phyloP scores from a whole-genome alignment of 2,888 invertebrate genomes.

The Cryptocephalus moraei region DNA sequence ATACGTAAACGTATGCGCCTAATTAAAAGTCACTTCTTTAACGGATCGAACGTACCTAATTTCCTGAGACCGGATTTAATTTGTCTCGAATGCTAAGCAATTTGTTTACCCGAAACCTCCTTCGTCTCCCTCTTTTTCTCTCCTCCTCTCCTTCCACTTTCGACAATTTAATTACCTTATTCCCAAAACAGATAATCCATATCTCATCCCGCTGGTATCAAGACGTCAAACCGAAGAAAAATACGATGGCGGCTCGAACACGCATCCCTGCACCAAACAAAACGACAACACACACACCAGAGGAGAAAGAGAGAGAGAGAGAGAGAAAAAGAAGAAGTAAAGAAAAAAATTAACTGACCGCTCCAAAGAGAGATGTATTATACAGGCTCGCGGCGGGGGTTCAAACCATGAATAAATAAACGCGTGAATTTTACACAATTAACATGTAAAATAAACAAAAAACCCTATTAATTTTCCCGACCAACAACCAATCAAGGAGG shows the following conservation, averaged over 20 bases:
- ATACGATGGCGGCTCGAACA: conserved; percentile 24
- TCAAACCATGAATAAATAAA: conserved; percentile 41
- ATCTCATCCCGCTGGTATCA: conserved; percentile 25
- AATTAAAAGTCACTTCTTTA: too few relatives aligned
- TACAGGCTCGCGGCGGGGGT: conserved; percentile 34
- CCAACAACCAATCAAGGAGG: conserved; percentile 38
- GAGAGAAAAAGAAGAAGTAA: conserved; percentile 5
- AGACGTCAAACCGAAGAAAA: conserved; percentile 32
- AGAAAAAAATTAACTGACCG: conserved; percentile 15
- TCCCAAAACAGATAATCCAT: conserved; percentile 11
- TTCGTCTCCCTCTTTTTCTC: too few relatives aligned
- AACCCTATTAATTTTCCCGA: conserved; percentile 36
- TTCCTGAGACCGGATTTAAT: too few relatives aligned
- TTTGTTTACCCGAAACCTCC: too few relatives aligned
- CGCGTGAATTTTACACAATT: conserved; percentile 43
- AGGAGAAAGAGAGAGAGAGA: conserved; percentile 1
- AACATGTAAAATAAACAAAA: conserved; percentile 41
- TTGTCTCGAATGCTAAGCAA: too few relatives aligned
- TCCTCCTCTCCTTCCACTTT: too few relatives aligned
- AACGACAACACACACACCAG: too few relatives aligned
- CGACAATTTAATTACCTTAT: conserved; percentile 9
- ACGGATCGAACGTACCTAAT: too few relatives aligned
- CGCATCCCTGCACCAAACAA: conserved; percentile 7
- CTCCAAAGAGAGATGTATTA: conserved; percentile 36
- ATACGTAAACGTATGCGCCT: too few relatives aligned